Percentiles rank a stretch among this genome's conserved stretches.
Evolutionary conservation across 2,113 vertebrate species (phyloP).

Genomic region (Anoplopoma fimbria): DNA sequence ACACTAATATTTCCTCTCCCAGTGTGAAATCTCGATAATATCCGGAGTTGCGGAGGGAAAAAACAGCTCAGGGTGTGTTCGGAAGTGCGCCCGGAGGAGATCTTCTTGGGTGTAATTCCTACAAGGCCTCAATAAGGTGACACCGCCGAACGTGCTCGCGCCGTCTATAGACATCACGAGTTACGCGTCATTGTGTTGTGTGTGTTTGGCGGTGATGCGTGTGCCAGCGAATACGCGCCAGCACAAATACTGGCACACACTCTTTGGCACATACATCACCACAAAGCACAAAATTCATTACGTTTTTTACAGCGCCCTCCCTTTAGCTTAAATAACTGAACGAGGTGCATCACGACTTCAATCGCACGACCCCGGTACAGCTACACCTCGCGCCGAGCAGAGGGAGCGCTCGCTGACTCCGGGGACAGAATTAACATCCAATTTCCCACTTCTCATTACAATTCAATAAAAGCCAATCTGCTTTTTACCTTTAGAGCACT

Average conservation of each 20-base stretch:
- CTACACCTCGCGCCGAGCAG: conserved; percentile 63
- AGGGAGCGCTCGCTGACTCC: conserved; percentile 69
- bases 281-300: conserved; percentile 61
- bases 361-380: conserved; percentile 65
- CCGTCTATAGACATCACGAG: conserved; percentile 61
- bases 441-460: conserved; percentile 83
- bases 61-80: conserved; percentile 71
- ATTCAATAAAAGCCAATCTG: conserved; percentile 83
- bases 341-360: conserved; percentile 66
- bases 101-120: conserved; percentile 77
- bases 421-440: conserved; percentile 81
- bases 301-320: conserved; percentile 51
- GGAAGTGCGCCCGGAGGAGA: conserved; percentile 64
- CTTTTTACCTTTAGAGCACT: conserved; percentile 81
- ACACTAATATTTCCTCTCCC: conserved; percentile 85
- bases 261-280: conserved; percentile 48
- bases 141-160: conserved; percentile 63
- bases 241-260: conserved; percentile 50
- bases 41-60: conserved; percentile 72
- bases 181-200: conserved; percentile 7
- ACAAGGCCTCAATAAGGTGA: conserved; percentile 79
- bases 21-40: conserved; percentile 84
- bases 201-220: conserved; percentile 16
- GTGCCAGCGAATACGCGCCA: conserved; percentile 30
- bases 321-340: conserved; percentile 69